Conservation (phyloP, 1,140 invertebrate genomes). For the Procambarus virginalis region DNA sequence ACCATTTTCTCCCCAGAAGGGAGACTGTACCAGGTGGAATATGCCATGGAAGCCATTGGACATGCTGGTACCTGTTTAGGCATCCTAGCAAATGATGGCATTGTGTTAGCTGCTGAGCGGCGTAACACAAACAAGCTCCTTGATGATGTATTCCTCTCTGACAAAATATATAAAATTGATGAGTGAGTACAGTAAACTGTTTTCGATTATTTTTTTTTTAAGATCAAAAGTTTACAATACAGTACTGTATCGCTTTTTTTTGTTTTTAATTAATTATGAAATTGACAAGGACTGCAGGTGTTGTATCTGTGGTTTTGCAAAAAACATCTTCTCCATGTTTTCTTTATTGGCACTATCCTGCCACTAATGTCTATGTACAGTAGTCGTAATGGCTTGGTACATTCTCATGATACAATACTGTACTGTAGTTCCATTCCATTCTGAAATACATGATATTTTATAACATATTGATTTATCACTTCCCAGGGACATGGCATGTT, state of each 20-base stretch:
- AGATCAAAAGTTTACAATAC: neutral
- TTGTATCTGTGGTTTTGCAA: too few relatives aligned
- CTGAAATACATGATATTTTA: too few relatives aligned
- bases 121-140: constrained; percentile 98
- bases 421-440: too few relatives aligned
- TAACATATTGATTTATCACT: too few relatives aligned
- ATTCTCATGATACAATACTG: too few relatives aligned
- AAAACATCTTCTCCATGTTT: too few relatives aligned
- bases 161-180: constrained; percentile 99
- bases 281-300: too few relatives aligned
- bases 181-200: constrained; percentile 78
- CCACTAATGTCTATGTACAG: too few relatives aligned
- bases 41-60: constrained; percentile 99
- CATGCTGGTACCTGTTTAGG: constrained; percentile 99
- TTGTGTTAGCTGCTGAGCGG: constrained; percentile 96
- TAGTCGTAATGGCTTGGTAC: too few relatives aligned
- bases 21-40: constrained; percentile 99
- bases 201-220: constrained; percentile 19
- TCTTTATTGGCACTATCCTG: too few relatives aligned
- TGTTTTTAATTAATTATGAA: too few relatives aligned
- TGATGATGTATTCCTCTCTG: constrained; percentile 97
- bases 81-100: constrained; percentile 96
- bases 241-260: too few relatives aligned
- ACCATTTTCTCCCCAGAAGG: constrained; percentile 99
- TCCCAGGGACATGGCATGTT: constrained; percentile 92